These are phyloP conservation scores for Amphipyra berbera DNA, from an alignment of 2,888 invertebrate species.

Conservation along the genomic window DNA sequence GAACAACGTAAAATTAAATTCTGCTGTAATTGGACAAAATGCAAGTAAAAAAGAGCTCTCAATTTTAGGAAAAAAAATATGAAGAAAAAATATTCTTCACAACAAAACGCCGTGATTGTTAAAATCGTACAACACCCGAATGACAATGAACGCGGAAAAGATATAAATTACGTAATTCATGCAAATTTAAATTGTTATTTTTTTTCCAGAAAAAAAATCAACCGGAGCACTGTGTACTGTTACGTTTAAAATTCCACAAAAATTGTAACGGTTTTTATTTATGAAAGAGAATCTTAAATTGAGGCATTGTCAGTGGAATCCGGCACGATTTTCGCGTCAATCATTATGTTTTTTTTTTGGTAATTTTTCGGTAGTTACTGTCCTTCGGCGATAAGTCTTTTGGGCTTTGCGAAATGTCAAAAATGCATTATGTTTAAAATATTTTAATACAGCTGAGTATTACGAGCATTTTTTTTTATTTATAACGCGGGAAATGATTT, in stretches of 20 bases:
- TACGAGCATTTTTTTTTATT: neutral
- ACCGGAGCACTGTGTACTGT: conserved; percentile 51
- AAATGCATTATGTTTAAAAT: conserved; percentile 32
- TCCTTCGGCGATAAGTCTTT: conserved; percentile 45
- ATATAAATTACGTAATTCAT: conserved; percentile 80
- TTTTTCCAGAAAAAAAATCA: conserved; percentile 55
- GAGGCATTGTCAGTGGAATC: conserved; percentile 69
- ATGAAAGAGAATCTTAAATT: conserved; percentile 70
- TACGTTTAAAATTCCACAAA: conserved; percentile 72
- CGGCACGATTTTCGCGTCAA: conserved; percentile 59
- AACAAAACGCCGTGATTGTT: conserved; percentile 52
- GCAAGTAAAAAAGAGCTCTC: neutral
- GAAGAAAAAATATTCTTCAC: conserved; percentile 25
- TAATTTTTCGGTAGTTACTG: conserved; percentile 41
- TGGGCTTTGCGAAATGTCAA: conserved; percentile 32
- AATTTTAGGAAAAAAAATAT: no score
- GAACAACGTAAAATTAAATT: neutral
- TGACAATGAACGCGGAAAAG: conserved; percentile 66
- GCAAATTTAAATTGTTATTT: conserved; percentile 74
- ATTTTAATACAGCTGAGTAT: conserved; percentile 13
- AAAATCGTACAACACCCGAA: conserved; percentile 54
- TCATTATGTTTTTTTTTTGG: conserved; percentile 52
- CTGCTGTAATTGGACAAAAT: conserved; percentile 2
- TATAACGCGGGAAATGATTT: neutral
- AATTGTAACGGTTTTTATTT: conserved; percentile 69